phyloP scores from a whole-genome alignment of 2,113 vertebrate genomes.

The Callipepla californica region DNA sequence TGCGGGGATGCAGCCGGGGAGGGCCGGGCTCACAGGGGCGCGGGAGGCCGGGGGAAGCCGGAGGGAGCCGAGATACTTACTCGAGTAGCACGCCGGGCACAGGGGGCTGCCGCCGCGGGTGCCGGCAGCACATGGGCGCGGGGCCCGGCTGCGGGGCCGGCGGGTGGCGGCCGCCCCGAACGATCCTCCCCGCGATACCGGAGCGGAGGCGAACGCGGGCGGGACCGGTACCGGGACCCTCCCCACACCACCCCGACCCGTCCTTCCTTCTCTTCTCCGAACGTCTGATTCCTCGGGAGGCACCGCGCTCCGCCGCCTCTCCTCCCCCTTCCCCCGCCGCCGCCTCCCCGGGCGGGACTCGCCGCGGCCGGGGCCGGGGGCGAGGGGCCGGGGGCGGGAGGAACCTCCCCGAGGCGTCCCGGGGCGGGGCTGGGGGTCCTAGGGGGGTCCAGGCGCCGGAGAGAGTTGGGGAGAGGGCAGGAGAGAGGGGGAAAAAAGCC shows the following conservation, averaged over 20 bases:
- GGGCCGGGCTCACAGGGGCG: background rate
- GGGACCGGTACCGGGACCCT: background rate
- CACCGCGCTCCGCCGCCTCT: background rate
- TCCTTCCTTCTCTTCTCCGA: background rate
- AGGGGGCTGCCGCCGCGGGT: background rate
- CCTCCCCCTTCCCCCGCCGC: background rate
- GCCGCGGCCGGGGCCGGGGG: background rate
- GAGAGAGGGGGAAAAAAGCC: background rate
- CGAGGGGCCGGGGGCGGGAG: background rate
- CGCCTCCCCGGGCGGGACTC: constrained; percentile 34
- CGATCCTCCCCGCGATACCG: background rate
- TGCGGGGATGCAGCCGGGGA: background rate
- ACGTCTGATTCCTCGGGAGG: background rate
- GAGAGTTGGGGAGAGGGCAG: background rate
- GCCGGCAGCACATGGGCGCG: constrained; percentile 16
- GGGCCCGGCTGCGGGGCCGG: background rate
- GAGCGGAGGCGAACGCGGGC: background rate
- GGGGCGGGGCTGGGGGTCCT: background rate
- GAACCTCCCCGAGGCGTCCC: background rate
- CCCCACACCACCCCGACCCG: background rate
- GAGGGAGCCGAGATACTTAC: constrained; percentile 23
- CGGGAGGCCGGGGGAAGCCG: background rate
- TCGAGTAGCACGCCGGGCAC: background rate
- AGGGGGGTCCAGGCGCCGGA: background rate
- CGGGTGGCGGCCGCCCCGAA: background rate